phyloP scores from a whole-genome alignment of 1,140 invertebrate genomes.

The Neoseiulus cucumeris region DNA sequence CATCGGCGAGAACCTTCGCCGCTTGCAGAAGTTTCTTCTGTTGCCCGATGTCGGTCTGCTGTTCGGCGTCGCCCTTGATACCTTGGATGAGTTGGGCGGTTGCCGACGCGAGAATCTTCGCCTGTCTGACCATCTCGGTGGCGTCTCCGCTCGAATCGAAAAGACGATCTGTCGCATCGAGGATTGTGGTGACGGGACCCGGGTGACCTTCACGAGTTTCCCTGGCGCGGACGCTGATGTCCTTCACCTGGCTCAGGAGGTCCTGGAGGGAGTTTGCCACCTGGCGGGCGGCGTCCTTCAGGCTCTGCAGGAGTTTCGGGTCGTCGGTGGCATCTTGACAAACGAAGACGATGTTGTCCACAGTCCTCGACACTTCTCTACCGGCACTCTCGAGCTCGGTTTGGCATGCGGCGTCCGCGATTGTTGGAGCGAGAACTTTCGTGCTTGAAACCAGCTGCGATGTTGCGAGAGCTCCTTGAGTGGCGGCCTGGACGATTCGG shows the following conservation, averaged over 20 bases:
- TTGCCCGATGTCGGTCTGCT: slow-evolving; percentile 59
- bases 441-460: slow-evolving; percentile 93
- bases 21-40: slow-evolving; percentile 73
- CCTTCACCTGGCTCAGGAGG: slow-evolving; percentile 60
- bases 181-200: slow-evolving; percentile 66
- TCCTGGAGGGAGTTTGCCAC: slow-evolving; percentile 76
- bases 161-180: slow-evolving; percentile 69
- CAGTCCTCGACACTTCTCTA: slow-evolving; percentile 71
- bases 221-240: slow-evolving; percentile 10
- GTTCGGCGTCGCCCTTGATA: slow-evolving; percentile 81
- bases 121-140: slow-evolving; percentile 79
- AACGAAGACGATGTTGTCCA: slow-evolving; percentile 67
- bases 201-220: slow-evolving; percentile 38
- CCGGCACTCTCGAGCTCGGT: slow-evolving; percentile 80
- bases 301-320: slow-evolving; percentile 43
- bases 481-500: slow-evolving; percentile 76
- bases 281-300: slow-evolving; percentile 59
- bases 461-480: slow-evolving; percentile 86
- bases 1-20: slow-evolving; percentile 79
- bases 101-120: slow-evolving; percentile 54
- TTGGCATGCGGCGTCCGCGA: slow-evolving; percentile 76
- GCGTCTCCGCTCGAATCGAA: slow-evolving; percentile 61
- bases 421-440: slow-evolving; percentile 51
- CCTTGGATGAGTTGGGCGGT: slow-evolving; percentile 76
- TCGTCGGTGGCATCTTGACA: slow-evolving; percentile 32